Evolutionary conservation across 2,113 vertebrate genomes (phyloP).

Genomic region (Brevimyrus niger): DNA sequence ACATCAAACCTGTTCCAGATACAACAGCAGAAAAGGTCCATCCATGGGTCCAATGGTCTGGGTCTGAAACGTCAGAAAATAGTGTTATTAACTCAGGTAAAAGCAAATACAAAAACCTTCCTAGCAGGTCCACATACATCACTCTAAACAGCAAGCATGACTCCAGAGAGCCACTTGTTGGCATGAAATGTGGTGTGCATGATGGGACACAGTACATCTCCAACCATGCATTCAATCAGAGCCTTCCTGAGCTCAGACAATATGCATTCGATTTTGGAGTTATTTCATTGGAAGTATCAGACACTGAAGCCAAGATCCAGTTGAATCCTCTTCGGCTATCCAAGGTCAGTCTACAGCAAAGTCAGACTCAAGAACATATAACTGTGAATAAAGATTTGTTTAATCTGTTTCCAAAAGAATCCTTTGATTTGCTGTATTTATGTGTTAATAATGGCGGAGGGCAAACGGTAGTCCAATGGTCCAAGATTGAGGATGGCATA

Average conservation of each 20-base stretch:
- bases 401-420: slow-evolving; percentile 61
- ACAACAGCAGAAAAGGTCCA: slow-evolving; percentile 41
- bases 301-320: slow-evolving; percentile 87
- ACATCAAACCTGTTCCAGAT: slow-evolving; percentile 38
- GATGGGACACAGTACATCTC: slow-evolving; percentile 74
- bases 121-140: slow-evolving; percentile 43
- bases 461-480: slow-evolving; percentile 82
- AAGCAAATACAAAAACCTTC: slow-evolving; percentile 53
- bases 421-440: slow-evolving; percentile 78
- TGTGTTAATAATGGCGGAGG: slow-evolving; percentile 72
- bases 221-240: slow-evolving; percentile 91
- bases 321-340: slow-evolving; percentile 85
- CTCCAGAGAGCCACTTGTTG: slow-evolving; percentile 36
- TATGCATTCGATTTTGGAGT: slow-evolving; percentile 88
- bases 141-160: neutral
- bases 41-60: slow-evolving; percentile 49
- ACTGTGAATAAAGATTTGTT: slow-evolving; percentile 78
- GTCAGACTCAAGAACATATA: slow-evolving; percentile 60
- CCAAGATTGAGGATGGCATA: slow-evolving; percentile 82
- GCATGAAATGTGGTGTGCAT: slow-evolving; percentile 66
- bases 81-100: slow-evolving; percentile 61
- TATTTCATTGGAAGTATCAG: slow-evolving; percentile 87
- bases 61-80: slow-evolving; percentile 59
- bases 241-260: slow-evolving; percentile 73
- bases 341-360: slow-evolving; percentile 83